Evolutionary conservation across 2,888 invertebrate genomes (phyloP).

Genomic region (Drosophila diplacantha): DNA sequence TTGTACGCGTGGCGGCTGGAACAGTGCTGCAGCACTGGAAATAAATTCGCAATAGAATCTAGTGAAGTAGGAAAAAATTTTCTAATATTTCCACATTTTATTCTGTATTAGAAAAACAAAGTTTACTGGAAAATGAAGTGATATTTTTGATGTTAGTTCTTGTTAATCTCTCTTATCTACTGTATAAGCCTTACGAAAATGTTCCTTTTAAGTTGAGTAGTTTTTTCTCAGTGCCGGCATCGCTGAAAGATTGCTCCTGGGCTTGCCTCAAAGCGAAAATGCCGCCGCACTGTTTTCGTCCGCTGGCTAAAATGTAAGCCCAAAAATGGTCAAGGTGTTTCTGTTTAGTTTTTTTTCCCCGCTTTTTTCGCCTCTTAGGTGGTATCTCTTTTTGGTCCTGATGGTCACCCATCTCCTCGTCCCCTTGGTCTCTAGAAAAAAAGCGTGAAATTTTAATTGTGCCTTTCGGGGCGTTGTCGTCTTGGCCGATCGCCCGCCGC

Average conservation of each 20-base stretch:
- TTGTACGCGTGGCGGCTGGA: slow-evolving; percentile 58
- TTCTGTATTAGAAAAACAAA: background rate
- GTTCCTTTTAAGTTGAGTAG: too few relatives aligned
- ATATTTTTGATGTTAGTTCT: background rate
- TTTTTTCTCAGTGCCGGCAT: slow-evolving; percentile 5
- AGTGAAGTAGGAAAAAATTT: too few relatives aligned
- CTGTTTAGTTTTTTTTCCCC: background rate
- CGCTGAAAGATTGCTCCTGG: slow-evolving; percentile 29
- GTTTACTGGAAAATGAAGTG: background rate
- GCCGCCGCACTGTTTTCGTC: slow-evolving; percentile 51
- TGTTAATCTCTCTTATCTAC: background rate
- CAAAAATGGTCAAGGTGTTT: slow-evolving; percentile 56
- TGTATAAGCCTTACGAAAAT: background rate
- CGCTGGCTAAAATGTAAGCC: slow-evolving; percentile 39
- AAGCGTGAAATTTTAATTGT: slow-evolving; percentile 72
- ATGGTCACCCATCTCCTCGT: slow-evolving; percentile 6
- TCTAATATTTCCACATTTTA: too few relatives aligned
- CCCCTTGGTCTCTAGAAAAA: slow-evolving; percentile 10
- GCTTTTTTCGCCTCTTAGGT: slow-evolving; percentile 29
- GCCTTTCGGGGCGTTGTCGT: slow-evolving; percentile 68
- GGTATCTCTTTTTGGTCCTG: slow-evolving; percentile 57
- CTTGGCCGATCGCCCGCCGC: slow-evolving; percentile 39
- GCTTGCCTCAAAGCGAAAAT: slow-evolving; percentile 62
- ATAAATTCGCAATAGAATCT: background rate
- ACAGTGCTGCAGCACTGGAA: slow-evolving; percentile 9